Percentiles rank a stretch among this genome's conserved stretches.
phyloP scores from a whole-genome alignment of 2,113 vertebrate species.

The Oxyruncus cristatus region DNA sequence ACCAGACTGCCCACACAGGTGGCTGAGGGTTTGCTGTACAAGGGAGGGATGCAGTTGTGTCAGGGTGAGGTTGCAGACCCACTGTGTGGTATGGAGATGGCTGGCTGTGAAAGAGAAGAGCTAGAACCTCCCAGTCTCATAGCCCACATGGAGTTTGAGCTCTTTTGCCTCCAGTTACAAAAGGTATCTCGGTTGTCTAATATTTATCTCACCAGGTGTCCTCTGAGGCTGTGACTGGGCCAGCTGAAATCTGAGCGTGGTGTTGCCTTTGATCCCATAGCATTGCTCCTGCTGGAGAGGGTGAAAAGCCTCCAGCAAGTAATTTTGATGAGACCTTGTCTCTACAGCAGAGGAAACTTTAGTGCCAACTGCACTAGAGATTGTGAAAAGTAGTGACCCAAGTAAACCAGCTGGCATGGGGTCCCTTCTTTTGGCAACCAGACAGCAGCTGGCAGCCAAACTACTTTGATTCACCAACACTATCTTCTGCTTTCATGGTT shows the following conservation, averaged over 20 bases:
- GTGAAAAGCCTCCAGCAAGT: neutral
- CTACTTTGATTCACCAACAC: neutral
- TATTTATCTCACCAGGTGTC: neutral
- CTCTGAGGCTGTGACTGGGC: neutral
- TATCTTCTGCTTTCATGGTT: neutral
- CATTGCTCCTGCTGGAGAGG: neutral
- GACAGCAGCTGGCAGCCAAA: neutral
- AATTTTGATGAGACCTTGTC: neutral
- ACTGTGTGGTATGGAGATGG: accelerated
- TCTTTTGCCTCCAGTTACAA: neutral
- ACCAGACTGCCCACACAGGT: neutral
- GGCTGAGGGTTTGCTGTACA: neutral
- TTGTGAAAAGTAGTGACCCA: neutral
- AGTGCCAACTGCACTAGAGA: neutral
- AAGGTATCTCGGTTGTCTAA: neutral
- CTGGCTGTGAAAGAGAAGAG: neutral
- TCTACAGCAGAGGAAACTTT: neutral
- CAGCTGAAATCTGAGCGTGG: neutral
- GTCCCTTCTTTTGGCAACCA: neutral
- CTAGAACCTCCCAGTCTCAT: neutral
- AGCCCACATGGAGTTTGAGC: neutral
- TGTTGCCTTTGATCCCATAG: neutral
- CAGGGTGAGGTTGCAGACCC: neutral
- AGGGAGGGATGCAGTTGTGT: neutral
- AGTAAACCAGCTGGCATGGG: neutral